These are phyloP conservation scores for Calyptommatus sinebrachiatus DNA, from an alignment of 2,113 vertebrate genomes.

Conservation along the genomic window DNA sequence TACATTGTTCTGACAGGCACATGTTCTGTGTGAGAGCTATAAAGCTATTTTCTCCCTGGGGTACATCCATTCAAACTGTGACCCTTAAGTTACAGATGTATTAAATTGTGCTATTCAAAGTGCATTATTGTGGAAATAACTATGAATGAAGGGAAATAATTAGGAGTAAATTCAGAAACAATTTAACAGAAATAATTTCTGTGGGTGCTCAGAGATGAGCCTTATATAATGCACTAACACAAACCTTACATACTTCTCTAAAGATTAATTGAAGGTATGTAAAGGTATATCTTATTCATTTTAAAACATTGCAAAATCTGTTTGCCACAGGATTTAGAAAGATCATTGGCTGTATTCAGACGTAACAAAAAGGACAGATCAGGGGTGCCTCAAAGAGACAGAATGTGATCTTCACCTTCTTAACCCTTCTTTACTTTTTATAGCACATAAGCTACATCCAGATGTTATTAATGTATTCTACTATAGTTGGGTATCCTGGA, in stretches of 20 bases:
- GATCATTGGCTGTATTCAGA: not conserved
- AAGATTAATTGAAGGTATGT: not conserved
- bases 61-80: not conserved
- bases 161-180: not conserved
- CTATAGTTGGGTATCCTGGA: no score
- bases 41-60: not conserved
- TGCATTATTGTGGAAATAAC: not conserved
- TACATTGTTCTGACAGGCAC: not conserved
- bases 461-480: no score
- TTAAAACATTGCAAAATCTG: not conserved
- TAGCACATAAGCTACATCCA: no score
- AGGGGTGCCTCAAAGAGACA: no score
- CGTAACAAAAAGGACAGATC: no score
- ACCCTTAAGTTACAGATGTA: slow-evolving; percentile 3
- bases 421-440: no score
- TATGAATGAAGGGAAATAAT: not conserved
- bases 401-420: no score
- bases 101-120: slow-evolving; percentile 12
- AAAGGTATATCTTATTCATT: not conserved
- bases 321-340: not conserved
- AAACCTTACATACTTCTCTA: not conserved
- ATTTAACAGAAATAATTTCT: not conserved
- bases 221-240: not conserved
- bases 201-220: not conserved
- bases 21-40: not conserved